Conservation (phyloP, 2,888 invertebrate species). For the Liopterus haemorrhoidalis region DNA sequence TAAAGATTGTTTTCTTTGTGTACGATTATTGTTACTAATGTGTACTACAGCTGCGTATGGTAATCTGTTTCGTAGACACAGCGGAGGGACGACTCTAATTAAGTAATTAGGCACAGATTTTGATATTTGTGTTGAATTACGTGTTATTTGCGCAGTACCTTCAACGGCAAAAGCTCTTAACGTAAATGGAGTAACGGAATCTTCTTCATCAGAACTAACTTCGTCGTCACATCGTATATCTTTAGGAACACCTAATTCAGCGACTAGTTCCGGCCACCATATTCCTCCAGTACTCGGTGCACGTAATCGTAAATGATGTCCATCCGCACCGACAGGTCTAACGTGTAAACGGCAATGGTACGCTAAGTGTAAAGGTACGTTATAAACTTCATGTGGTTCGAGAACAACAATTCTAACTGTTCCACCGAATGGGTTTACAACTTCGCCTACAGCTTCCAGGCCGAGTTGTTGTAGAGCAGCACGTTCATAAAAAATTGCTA, state of each 20-base stretch:
- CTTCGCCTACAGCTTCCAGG: slow-evolving; percentile 57
- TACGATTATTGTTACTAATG: slow-evolving; percentile 48
- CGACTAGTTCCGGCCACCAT: slow-evolving; percentile 75
- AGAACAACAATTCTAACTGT: slow-evolving; percentile 66
- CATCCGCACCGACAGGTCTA: slow-evolving; percentile 66
- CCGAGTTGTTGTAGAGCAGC: slow-evolving; percentile 61
- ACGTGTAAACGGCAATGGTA: slow-evolving; percentile 74
- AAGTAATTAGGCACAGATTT: slow-evolving; percentile 63
- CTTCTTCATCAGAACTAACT: slow-evolving; percentile 52
- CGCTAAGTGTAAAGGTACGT: slow-evolving; percentile 71
- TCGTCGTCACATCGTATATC: slow-evolving; percentile 66
- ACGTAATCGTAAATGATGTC: too few relatives aligned
- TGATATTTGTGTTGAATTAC: slow-evolving; percentile 38
- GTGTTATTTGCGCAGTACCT: slow-evolving; percentile 40
- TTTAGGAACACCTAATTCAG: slow-evolving; percentile 58
- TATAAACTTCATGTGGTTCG: slow-evolving; percentile 67
- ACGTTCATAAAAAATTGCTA: slow-evolving; percentile 70
- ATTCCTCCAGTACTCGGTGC: slow-evolving; percentile 67
- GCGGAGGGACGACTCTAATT: slow-evolving; percentile 65
- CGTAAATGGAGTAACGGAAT: slow-evolving; percentile 53
- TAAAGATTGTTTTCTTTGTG: slow-evolving; percentile 39
- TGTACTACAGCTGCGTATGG: slow-evolving; percentile 64
- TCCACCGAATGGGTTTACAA: slow-evolving; percentile 70
- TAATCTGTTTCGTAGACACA: slow-evolving; percentile 68
- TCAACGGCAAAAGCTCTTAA: slow-evolving; percentile 57